Conservation (phyloP, 2,888 invertebrate genomes). For the Caenorhabditis wallacei region DNA sequence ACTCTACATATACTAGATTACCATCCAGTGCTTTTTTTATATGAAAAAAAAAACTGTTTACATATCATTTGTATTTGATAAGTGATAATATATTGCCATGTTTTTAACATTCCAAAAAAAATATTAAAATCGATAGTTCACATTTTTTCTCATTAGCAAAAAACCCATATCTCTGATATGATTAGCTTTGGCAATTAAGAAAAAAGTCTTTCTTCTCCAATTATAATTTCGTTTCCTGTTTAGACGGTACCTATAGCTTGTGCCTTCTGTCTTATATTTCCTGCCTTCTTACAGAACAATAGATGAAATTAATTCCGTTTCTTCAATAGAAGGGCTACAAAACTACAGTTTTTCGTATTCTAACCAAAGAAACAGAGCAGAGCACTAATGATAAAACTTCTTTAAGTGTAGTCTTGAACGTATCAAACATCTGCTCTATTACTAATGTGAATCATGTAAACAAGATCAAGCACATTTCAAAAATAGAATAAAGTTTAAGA, state of each 20-base stretch:
- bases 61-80: not conserved
- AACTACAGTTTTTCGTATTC: slow-evolving; percentile 34
- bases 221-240: not conserved
- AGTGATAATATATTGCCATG: not conserved
- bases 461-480: not conserved
- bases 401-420: slow-evolving; percentile 30
- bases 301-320: not conserved
- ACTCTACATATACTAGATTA: slow-evolving; percentile 11
- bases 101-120: no score
- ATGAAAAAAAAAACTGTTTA: not conserved
- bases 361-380: slow-evolving; percentile 2
- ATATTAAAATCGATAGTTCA: no score
- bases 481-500: not conserved
- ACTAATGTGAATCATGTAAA: not conserved
- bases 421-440: slow-evolving; percentile 15
- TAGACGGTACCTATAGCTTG: slow-evolving; percentile 1
- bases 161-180: not conserved
- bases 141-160: not conserved
- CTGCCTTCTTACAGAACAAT: slow-evolving; percentile 13
- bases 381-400: slow-evolving; percentile 31
- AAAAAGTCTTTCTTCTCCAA: not conserved
- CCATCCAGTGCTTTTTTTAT: no score
- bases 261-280: slow-evolving; percentile 17
- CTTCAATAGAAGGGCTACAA: slow-evolving; percentile 24
- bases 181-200: slow-evolving; percentile 1